Evolutionary conservation across 2,113 vertebrate genomes (phyloP).

Genomic region (Tragelaphus scriptus): DNA sequence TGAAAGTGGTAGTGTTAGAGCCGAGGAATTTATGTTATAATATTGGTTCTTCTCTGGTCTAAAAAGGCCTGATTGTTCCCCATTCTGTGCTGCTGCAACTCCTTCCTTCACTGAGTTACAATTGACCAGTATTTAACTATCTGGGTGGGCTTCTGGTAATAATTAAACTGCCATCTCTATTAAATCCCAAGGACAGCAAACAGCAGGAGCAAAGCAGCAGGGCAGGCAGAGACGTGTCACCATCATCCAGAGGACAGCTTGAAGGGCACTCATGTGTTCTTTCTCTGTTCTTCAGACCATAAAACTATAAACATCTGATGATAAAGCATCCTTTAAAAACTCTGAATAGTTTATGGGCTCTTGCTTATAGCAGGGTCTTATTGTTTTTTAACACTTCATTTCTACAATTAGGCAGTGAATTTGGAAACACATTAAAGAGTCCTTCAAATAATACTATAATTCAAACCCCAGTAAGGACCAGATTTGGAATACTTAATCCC

Average conservation of each 20-base stretch:
- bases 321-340: neutral
- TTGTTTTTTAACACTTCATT: conserved; percentile 26
- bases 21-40: conserved; percentile 26
- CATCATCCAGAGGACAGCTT: neutral
- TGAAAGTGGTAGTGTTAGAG: neutral
- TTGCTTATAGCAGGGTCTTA: neutral
- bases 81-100: neutral
- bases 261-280: neutral
- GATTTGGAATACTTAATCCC: conserved; percentile 26
- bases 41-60: neutral
- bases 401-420: neutral
- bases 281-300: neutral
- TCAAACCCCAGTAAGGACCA: conserved; percentile 26
- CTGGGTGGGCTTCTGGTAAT: conserved; percentile 29
- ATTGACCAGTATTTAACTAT: neutral
- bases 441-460: neutral
- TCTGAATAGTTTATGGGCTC: neutral
- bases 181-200: neutral
- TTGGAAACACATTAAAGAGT: conserved; percentile 40
- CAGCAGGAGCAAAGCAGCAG: neutral
- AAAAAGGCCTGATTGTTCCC: conserved; percentile 30
- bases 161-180: conserved; percentile 15
- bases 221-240: neutral
- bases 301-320: neutral
- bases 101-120: neutral